Evolutionary conservation across 2,888 invertebrate species (phyloP), one percentile per base, ranked within the genome.

Genomic region (Acleris emargana): DNA sequence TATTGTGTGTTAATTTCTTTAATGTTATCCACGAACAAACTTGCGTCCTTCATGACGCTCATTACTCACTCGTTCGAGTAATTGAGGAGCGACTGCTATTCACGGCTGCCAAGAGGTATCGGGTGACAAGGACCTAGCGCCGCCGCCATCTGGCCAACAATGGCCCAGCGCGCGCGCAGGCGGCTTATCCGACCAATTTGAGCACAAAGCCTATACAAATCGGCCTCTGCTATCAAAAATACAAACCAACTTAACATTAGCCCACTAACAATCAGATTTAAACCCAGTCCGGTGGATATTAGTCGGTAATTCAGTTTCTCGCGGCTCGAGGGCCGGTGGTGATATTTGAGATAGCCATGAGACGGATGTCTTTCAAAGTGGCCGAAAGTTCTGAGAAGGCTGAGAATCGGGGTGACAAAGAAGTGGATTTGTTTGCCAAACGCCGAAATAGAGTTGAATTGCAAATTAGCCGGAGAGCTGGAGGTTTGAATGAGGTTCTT

Each of bases 141-240:
- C 62, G 59, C 62, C 68, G 78, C 82, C 83, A 82, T 82, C 76
- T 81, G 78, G 74, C 58, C 78, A 75, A 72, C 72, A 62, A 72
- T 74, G 72, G 77, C 80, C 76, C 76, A 75, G 77, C 77, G 82
- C 80, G 80, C 74, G 73, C 77, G 76, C 77, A 80, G 76, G 73
- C 82, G 74, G 85, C 84, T 86, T 82, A 87, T 79, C 79, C 86
- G 74, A 77, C 79, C 82, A 86, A 86, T 88, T 88, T 84, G 77
- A 76, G 51, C 43, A 80, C 81, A 61, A 67, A 72, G 69, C 70
- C 76, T 71, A 77, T 81, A 80, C 78, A 84, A 85, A 78, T 80
- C 86, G 82, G 87, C 81, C 73, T 76, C 73, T 76, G 84, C 72
- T 54, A 73, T 77, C 73, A 72, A 72, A 73, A 78, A 72, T 69